Conservation (phyloP, 1,140 invertebrate genomes). For the Polypedilum vanderplanki region DNA sequence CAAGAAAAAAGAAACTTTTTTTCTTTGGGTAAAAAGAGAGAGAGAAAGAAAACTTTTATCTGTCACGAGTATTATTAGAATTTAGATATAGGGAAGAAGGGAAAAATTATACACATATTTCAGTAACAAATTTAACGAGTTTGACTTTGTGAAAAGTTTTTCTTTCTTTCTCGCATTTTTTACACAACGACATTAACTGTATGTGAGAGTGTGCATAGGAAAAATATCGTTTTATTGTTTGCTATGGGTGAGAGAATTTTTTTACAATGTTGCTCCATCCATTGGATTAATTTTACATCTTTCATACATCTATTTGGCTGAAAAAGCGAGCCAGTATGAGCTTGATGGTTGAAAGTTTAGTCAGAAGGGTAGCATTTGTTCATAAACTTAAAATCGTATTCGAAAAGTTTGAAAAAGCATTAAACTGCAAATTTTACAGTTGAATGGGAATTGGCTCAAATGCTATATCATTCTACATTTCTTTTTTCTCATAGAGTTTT, state of each 20-base stretch:
- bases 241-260: too few relatives aligned
- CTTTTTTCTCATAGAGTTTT: not conserved
- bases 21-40: not conserved
- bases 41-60: not conserved
- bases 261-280: too few relatives aligned
- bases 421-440: constrained; percentile 19
- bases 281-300: too few relatives aligned
- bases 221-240: too few relatives aligned
- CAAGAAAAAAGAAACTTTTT: not conserved
- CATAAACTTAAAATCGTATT: constrained; percentile 14
- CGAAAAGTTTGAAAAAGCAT: constrained; percentile 6
- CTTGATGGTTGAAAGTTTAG: too few relatives aligned
- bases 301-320: too few relatives aligned
- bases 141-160: not conserved
- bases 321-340: too few relatives aligned
- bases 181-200: not conserved
- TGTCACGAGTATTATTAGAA: constrained; percentile 18
- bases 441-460: not conserved
- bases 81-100: not conserved
- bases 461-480: not conserved
- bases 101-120: not conserved
- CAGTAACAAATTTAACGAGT: constrained; percentile 13
- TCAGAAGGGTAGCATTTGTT: not conserved
- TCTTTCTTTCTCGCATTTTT: constrained; percentile 3
- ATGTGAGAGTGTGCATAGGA: not conserved